Percentiles rank a stretch among this genome's conserved stretches.
Evolutionary conservation across 2,113 vertebrate genomes (phyloP).

Genomic region (Calyptomena viridis): DNA sequence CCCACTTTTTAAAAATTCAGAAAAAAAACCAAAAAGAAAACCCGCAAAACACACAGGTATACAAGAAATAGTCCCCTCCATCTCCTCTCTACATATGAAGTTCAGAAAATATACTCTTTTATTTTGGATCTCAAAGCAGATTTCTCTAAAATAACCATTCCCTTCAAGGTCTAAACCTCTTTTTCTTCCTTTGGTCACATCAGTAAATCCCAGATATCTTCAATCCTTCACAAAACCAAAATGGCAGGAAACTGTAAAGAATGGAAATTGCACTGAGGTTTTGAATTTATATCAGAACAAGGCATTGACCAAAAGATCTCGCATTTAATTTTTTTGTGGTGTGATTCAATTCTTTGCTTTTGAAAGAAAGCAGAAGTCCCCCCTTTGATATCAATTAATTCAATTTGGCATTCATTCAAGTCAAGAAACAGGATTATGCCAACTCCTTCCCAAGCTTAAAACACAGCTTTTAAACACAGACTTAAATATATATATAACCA

Average conservation of each 20-base stretch:
- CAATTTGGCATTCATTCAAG: not conserved
- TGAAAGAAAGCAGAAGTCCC: fast-evolving
- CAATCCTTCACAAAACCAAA: not conserved
- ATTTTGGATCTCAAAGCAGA: not conserved
- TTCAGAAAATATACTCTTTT: not conserved
- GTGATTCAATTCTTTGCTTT: not conserved
- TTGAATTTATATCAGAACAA: not conserved
- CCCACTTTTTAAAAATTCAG: not conserved
- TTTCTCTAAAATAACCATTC: not conserved
- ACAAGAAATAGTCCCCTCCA: not conserved
- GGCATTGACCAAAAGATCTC: not conserved
- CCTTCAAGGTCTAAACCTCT: not conserved
- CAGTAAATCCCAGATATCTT: not conserved
- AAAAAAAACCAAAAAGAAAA: no score
- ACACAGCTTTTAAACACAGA: not conserved
- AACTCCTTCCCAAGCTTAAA: not conserved
- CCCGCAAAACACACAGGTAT: not conserved
- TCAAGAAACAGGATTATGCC: not conserved
- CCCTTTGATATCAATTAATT: not conserved
- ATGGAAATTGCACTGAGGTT: not conserved
- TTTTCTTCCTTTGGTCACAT: not conserved
- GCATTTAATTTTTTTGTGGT: not conserved
- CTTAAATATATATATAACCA: not conserved
- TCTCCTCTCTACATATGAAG: not conserved
- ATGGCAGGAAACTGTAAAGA: not conserved